Evolutionary conservation across 1,140 invertebrate species (phyloP), one percentile per base, ranked within the genome.

Genomic region (Drosophila tani): DNA sequence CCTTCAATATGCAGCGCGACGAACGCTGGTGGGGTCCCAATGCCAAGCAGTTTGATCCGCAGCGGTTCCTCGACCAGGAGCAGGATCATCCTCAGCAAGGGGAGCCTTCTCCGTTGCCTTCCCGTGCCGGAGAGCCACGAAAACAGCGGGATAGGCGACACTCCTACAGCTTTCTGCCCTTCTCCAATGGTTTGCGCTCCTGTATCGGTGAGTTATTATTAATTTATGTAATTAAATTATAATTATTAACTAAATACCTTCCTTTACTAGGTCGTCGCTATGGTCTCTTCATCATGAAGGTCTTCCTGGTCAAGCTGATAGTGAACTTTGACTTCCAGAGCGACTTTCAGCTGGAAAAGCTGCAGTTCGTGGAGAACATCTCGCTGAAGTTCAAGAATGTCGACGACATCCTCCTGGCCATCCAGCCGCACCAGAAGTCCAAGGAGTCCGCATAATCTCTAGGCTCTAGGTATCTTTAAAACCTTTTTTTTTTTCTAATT

Each of bases 161-260:
- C 92, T 95, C 95, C 32, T 97, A 95, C 86, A 93, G 96, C 3
- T 97, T 94, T 64, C 93, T 97, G 67, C 96, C 96, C 17, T 97
- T 97, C 87, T 96, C 95, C 45, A 96, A 96, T 63, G 96, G 96
- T 2, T 94, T 94, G 38, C 93, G 96, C 46, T 95, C 95, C 56
- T 96, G 95, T 75, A 95, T 96, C 55, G 95, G 95, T 93, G 47
- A 86, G 70, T 49, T 5, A 4, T 12, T 11, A n/a, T 14, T n/a
- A 5, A 5, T 19, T 11, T 11, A 35, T 14, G 2, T 27, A 17
- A n/a, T 43, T 40, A 8, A 14, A 29, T 29, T 38, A 2, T n/a
- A 32, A 11, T 29, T 38, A 12, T 21, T 46, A n/a, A 8, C 45
- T 55, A n/a, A 24, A 32, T 35, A 11, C 29, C 17, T 17, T 0